phyloP scores from a whole-genome alignment of 2,113 vertebrate genomes.

The Rutilus rutilus region DNA sequence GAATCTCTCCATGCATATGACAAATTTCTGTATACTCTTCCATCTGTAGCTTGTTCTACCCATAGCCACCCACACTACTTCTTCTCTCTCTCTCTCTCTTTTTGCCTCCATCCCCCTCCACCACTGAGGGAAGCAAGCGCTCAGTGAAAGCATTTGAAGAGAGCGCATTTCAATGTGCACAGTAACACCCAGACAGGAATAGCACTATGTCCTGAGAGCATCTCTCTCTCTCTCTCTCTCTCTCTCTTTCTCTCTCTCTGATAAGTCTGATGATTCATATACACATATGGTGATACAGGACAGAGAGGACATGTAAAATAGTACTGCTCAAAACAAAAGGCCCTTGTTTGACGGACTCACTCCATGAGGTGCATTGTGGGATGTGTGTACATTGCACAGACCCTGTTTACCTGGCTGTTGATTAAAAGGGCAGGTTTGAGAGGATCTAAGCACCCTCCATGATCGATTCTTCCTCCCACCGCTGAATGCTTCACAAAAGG shows the following conservation, averaged over 20 bases:
- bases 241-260: conserved; percentile 38
- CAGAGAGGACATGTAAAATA: conserved; percentile 54
- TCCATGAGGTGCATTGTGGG: conserved; percentile 1
- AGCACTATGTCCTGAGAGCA: conserved; percentile 50
- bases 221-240: conserved; percentile 17
- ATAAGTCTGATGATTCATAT: conserved; percentile 55
- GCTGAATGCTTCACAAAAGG: conserved; percentile 15
- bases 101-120: conserved; percentile 28
- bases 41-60: conserved; percentile 48
- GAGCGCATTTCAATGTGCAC: conserved; percentile 50
- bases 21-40: conserved; percentile 45
- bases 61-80: conserved; percentile 44
- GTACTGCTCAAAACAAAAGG: conserved; percentile 11
- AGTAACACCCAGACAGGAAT: conserved; percentile 62
- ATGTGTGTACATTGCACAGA: conserved; percentile 50
- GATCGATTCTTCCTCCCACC: conserved; percentile 34
- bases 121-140: conserved; percentile 47
- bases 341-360: background rate
- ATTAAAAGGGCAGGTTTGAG: conserved; percentile 44
- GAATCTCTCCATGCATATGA: conserved; percentile 32
- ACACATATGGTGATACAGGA: conserved; percentile 54
- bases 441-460: conserved; percentile 34
- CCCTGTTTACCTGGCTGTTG: conserved; percentile 40
- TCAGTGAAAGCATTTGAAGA: conserved; percentile 52
- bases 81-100: conserved; percentile 36